Evolutionary conservation across 1,140 invertebrate species (phyloP).

Genomic region (Formica exsecta): DNA sequence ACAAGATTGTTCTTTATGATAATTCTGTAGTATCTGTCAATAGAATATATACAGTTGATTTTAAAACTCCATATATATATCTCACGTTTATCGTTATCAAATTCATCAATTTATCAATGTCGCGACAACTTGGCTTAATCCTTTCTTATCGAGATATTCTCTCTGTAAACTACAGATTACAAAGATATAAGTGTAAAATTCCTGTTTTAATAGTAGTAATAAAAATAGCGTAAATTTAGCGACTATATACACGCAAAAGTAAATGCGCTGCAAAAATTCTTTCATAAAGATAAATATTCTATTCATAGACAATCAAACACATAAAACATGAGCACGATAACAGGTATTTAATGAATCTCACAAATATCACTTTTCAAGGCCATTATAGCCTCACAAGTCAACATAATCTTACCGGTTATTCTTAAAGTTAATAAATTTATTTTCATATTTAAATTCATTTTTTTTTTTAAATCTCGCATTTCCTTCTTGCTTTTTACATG

Average conservation of each 20-base stretch:
- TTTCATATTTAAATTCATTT: neutral
- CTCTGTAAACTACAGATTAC: too few relatives aligned
- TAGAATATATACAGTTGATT: too few relatives aligned
- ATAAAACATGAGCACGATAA: neutral
- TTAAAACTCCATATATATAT: too few relatives aligned
- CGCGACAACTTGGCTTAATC: neutral
- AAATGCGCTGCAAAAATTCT: neutral
- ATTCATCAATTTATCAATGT: neutral
- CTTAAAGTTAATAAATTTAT: neutral
- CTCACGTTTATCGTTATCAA: neutral
- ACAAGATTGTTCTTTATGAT: neutral
- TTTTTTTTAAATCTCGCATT: neutral
- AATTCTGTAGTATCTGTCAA: neutral
- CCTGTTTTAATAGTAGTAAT: neutral
- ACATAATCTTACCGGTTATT: neutral
- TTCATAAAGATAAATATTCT: conserved; percentile 7
- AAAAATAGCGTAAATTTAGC: neutral
- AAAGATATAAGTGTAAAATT: too few relatives aligned
- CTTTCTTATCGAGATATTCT: neutral
- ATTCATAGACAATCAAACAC: neutral
- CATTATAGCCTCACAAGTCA: neutral
- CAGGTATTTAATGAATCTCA: neutral
- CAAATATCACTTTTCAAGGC: neutral
- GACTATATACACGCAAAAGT: too few relatives aligned
- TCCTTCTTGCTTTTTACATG: too few relatives aligned